Evolutionary conservation across 2,113 vertebrate species (phyloP).

Genomic region (Taurulus bubalis): DNA sequence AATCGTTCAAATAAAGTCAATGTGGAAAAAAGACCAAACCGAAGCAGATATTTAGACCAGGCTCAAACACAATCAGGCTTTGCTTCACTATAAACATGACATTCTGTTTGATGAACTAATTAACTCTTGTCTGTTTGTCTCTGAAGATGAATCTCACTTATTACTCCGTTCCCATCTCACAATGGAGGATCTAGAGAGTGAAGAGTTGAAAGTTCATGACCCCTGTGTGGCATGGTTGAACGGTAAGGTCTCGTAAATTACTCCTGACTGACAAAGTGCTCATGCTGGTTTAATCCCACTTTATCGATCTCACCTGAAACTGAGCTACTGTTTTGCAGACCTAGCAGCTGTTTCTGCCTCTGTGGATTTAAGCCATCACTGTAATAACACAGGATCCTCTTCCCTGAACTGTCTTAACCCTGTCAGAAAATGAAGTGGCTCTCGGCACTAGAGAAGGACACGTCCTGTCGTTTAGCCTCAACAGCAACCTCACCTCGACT

Average conservation of each 20-base stretch:
- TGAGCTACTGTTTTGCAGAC: background rate
- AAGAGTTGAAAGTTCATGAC: slow-evolving; percentile 81
- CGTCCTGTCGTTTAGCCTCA: slow-evolving; percentile 79
- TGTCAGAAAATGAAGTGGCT: slow-evolving; percentile 81
- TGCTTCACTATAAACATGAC: slow-evolving; percentile 12
- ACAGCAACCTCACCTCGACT: slow-evolving; percentile 76
- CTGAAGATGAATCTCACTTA: slow-evolving; percentile 81
- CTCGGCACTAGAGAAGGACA: slow-evolving; percentile 82
- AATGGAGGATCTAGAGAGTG: slow-evolving; percentile 83
- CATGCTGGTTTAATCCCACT: background rate
- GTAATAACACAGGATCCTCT: slow-evolving; percentile 16
- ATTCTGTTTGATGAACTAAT: background rate
- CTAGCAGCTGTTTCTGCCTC: background rate
- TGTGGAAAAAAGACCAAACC: background rate
- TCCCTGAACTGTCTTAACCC: slow-evolving; percentile 32
- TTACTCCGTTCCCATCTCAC: slow-evolving; percentile 79
- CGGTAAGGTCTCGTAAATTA: slow-evolving; percentile 67
- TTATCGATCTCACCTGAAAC: background rate
- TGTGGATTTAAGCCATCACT: background rate
- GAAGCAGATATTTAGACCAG: slow-evolving; percentile 19
- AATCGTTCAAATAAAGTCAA: background rate
- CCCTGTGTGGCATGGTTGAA: slow-evolving; percentile 81
- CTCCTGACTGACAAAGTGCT: background rate
- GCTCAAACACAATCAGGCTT: background rate
- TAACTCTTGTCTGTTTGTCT: slow-evolving; percentile 19